These are phyloP conservation scores for Nestor notabilis DNA, from an alignment of 2,113 vertebrate genomes.

Conservation along the genomic window DNA sequence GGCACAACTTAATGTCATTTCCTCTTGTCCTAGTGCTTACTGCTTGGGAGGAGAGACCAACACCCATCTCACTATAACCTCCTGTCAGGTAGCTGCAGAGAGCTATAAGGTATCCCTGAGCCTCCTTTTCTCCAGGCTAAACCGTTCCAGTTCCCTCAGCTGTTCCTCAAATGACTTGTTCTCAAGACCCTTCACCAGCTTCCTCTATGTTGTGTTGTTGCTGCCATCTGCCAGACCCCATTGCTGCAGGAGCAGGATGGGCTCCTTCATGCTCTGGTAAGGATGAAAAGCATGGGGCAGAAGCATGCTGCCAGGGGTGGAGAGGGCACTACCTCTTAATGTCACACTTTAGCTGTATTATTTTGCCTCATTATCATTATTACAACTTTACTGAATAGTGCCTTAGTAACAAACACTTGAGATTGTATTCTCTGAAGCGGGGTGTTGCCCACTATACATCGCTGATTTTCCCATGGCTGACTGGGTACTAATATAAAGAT, in stretches of 20 bases:
- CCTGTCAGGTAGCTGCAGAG: neutral
- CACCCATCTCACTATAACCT: neutral
- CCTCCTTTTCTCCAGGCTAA: neutral
- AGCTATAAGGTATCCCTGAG: neutral
- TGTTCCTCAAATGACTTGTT: neutral
- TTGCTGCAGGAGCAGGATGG: neutral
- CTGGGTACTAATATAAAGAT: neutral
- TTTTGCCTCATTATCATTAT: neutral
- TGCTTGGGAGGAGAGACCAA: neutral
- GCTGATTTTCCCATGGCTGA: neutral
- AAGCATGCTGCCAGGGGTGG: rapidly evolving
- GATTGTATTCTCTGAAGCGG: neutral
- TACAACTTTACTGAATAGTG: neutral
- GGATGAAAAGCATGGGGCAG: neutral
- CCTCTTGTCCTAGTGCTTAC: neutral
- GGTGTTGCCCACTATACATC: neutral
- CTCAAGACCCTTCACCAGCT: neutral
- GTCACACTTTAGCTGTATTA: neutral
- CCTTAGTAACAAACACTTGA: neutral
- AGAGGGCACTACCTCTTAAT: neutral
- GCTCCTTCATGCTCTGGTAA: rapidly evolving
- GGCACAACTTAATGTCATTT: neutral
- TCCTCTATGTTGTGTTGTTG: neutral
- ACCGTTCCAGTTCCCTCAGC: neutral
- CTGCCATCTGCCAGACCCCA: neutral